phyloP scores from a whole-genome alignment of 2,113 vertebrate genomes.

The Emberiza fucata region DNA sequence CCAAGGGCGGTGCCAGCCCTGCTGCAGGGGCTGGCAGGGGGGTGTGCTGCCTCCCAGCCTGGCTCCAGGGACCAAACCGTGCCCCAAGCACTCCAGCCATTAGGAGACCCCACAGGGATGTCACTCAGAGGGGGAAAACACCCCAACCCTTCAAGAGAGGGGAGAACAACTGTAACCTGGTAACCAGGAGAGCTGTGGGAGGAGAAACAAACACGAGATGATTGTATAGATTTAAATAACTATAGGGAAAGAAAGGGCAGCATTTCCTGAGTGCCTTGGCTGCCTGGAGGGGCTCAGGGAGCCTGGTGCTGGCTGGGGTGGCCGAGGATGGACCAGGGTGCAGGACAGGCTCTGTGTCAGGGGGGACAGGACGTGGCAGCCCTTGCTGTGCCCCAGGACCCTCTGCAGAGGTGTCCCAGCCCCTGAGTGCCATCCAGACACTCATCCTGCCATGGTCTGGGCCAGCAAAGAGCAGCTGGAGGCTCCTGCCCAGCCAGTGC shows the following conservation, averaged over 20 bases:
- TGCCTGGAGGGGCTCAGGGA: not conserved
- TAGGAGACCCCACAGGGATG: conserved; percentile 17
- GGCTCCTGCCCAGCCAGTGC: not conserved
- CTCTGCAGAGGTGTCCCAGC: not conserved
- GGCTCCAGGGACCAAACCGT: not conserved
- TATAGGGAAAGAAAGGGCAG: not conserved
- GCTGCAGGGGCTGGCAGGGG: not conserved
- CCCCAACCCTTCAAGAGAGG: not conserved
- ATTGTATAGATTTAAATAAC: conserved; percentile 34
- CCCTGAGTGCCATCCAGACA: accelerated
- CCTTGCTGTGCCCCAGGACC: not conserved
- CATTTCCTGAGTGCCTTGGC: not conserved
- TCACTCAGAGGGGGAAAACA: not conserved
- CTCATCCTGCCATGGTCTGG: accelerated
- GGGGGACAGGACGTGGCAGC: not conserved
- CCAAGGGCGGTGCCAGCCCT: too few relatives aligned
- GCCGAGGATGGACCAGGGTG: not conserved
- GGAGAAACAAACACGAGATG: conserved; percentile 53
- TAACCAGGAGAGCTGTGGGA: conserved; percentile 59
- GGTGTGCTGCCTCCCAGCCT: not conserved
- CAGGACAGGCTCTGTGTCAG: not conserved
- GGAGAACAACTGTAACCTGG: conserved; percentile 47
- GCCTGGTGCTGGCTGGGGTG: not conserved
- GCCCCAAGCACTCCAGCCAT: not conserved
- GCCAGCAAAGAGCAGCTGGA: not conserved